Evolutionary conservation across 1,140 invertebrate genomes (phyloP).

Genomic region (Brachionus rubens): DNA sequence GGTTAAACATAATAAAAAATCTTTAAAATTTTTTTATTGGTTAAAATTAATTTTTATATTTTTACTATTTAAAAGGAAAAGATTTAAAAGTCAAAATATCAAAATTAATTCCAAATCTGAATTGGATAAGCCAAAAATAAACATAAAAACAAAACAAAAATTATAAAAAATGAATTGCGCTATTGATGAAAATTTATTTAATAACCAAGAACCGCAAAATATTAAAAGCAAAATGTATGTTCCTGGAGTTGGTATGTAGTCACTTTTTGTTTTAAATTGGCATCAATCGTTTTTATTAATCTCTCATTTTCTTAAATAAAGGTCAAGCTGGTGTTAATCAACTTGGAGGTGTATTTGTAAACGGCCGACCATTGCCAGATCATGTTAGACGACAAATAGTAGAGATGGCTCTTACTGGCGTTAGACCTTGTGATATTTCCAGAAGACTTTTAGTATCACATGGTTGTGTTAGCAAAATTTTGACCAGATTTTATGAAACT

Average conservation of each 20-base stretch:
- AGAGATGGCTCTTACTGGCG: conserved; percentile 79
- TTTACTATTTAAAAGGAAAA: too few relatives aligned
- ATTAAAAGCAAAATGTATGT: conserved; percentile 46
- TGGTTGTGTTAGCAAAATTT: conserved; percentile 92
- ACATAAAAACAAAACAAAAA: background rate
- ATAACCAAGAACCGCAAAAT: conserved; percentile 6
- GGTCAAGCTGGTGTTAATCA: conserved; percentile 71
- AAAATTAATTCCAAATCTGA: background rate
- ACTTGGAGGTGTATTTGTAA: conserved; percentile 90
- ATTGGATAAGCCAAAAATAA: background rate
- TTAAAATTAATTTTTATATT: too few relatives aligned
- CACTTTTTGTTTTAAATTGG: background rate
- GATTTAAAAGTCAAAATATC: too few relatives aligned
- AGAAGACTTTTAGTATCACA: conserved; percentile 88
- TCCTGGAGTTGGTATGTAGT: conserved; percentile 37
- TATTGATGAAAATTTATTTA: conserved; percentile 15
- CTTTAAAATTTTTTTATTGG: too few relatives aligned
- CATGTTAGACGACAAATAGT: conserved; percentile 88
- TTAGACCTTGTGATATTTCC: conserved; percentile 91
- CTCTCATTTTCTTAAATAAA: conserved; percentile 13
- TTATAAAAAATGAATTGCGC: conserved; percentile 29
- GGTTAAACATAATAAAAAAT: too few relatives aligned
- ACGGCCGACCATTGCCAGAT: conserved; percentile 86
- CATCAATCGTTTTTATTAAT: background rate
- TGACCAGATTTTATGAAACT: conserved; percentile 91